Evolutionary conservation across 2,797 vertebrate genomes (phyloP).

Genomic region (Myripristis jacobus): DNA sequence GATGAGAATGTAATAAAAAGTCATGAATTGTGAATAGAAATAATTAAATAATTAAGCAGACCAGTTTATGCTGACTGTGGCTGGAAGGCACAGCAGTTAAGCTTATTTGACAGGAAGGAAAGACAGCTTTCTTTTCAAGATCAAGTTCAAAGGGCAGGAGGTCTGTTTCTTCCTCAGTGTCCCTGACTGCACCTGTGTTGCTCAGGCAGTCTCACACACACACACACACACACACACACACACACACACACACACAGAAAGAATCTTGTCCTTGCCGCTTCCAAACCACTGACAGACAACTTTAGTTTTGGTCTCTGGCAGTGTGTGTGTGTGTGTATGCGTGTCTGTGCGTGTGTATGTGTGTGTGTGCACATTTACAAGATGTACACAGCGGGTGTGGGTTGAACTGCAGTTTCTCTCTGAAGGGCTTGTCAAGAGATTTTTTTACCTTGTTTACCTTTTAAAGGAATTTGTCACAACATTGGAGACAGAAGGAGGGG

Average conservation of each 20-base stretch:
- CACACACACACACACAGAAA: slow-evolving; percentile 15
- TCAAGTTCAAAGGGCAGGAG: slow-evolving; percentile 84
- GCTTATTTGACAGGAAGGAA: slow-evolving; percentile 76
- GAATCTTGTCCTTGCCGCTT: slow-evolving; percentile 21
- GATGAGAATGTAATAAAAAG: slow-evolving; percentile 1
- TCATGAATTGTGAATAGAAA: neutral
- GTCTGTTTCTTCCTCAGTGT: slow-evolving; percentile 70
- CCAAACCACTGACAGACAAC: slow-evolving; percentile 62
- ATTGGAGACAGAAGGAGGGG: slow-evolving; percentile 41
- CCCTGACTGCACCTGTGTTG: slow-evolving; percentile 84
- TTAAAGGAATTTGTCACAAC: slow-evolving; percentile 76
- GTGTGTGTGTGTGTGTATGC: slow-evolving; percentile 15
- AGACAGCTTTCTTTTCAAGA: slow-evolving; percentile 81
- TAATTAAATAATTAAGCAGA: slow-evolving; percentile 43
- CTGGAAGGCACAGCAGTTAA: slow-evolving; percentile 72
- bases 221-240: slow-evolving; percentile 29
- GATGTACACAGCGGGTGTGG: neutral
- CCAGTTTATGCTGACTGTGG: slow-evolving; percentile 61
- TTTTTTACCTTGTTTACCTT: slow-evolving; percentile 75
- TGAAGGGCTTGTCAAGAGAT: slow-evolving; percentile 66
- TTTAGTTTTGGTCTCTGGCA: slow-evolving; percentile 47
- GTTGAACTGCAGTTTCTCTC: slow-evolving; percentile 37
- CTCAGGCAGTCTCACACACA: slow-evolving; percentile 33
- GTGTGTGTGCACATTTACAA: slow-evolving; percentile 14
- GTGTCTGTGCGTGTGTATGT: neutral